phyloP scores from a whole-genome alignment of 1,140 invertebrate species.

The Drosophila bocqueti region DNA sequence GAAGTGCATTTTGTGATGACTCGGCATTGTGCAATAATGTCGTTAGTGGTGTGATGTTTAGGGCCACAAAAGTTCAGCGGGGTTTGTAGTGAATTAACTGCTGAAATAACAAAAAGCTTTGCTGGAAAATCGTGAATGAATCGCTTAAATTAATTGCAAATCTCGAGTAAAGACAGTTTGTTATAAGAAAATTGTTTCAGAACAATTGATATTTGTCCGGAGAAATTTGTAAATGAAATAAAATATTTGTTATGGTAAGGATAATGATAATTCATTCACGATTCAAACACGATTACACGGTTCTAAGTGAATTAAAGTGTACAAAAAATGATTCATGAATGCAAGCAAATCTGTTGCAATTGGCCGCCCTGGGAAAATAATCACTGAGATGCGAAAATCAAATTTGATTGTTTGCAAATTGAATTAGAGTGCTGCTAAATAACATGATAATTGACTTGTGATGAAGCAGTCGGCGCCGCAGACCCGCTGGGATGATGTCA shows the following conservation, averaged over 20 bases:
- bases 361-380: conserved; percentile 38
- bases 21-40: conserved; percentile 36
- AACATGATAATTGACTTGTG: conserved; percentile 35
- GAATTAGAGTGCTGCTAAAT: conserved; percentile 38
- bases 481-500: neutral
- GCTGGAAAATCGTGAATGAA: conserved; percentile 16
- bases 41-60: conserved; percentile 9
- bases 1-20: conserved; percentile 69
- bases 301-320: conserved; percentile 1
- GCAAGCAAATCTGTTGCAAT: conserved; percentile 32
- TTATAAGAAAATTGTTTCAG: neutral
- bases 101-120: conserved; percentile 18
- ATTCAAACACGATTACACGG: neutral
- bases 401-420: conserved; percentile 50
- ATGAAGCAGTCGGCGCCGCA: neutral
- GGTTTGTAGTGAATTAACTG: conserved; percentile 6
- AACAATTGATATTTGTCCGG: neutral
- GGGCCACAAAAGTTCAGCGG: conserved; percentile 6
- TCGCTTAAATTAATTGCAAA: neutral
- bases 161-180: neutral
- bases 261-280: too few relatives aligned
- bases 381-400: conserved; percentile 45
- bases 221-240: neutral
- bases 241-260: neutral
- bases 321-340: conserved; percentile 53